A percentile compares a stretch with the other conserved stretches of the same genome.
Conservation (phyloP, 2,113 vertebrate genomes). For the Tachysurus vachellii region DNA sequence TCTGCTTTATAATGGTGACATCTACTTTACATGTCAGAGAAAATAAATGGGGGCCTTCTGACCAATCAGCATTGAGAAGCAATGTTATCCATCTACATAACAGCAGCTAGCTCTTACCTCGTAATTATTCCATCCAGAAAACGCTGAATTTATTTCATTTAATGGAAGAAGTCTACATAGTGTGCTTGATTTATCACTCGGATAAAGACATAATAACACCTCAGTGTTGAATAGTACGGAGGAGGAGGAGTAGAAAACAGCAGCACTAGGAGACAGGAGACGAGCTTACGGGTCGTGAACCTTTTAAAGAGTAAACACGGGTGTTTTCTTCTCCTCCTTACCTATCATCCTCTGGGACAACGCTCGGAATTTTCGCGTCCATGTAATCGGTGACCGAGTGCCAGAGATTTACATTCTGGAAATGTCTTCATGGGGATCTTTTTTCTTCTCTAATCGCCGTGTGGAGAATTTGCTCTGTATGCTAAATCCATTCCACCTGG, state of each 20-base stretch:
- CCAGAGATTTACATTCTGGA: slow-evolving; percentile 42
- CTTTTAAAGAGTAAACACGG: background rate
- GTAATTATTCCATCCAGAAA: background rate
- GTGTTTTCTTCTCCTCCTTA: background rate
- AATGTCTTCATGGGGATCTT: slow-evolving; percentile 23
- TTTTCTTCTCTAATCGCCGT: slow-evolving; percentile 49
- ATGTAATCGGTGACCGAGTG: slow-evolving; percentile 42
- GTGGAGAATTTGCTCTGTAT: slow-evolving; percentile 45
- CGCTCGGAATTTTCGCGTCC: slow-evolving; percentile 39
- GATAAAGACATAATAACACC: background rate
- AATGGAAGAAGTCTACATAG: background rate
- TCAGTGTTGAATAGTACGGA: background rate
- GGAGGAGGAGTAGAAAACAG: background rate
- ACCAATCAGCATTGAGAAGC: no score
- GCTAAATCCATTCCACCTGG: slow-evolving; percentile 45
- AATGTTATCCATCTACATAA: background rate
- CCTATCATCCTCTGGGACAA: background rate
- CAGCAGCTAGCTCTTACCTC: background rate
- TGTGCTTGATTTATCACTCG: background rate
- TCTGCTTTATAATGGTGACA: no score
- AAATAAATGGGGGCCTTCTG: no score
- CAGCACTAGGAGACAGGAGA: background rate
- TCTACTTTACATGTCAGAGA: no score
- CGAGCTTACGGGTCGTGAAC: background rate
- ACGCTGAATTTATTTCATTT: background rate